Base-by-base conservation (phyloP, 1,140 invertebrate species). In the Ips nitidus region DNA sequence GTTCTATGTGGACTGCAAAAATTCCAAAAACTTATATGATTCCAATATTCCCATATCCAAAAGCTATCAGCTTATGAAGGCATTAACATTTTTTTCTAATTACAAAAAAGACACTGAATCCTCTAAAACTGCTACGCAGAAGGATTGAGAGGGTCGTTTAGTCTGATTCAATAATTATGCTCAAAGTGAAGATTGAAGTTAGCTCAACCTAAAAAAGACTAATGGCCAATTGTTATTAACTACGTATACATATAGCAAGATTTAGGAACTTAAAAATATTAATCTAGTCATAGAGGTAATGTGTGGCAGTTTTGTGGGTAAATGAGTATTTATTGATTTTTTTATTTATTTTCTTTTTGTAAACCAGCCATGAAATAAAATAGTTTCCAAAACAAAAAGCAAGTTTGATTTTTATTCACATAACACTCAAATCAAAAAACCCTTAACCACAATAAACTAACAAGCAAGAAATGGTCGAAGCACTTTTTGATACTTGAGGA, bases 21-120 rank as follows among this genome's bases (percentile, higher is more conserved):
- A 86, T 42, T 92, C 91, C 1, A 88, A 86, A 71, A 86, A 85
- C 59, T 82, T 94, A 43, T 94, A 94, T 79, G 92, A 94, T 74
- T 93, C 91, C 2, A 95, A 95, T 76, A 93, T 94, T 53, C 92
- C 92, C 0, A 90, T 95, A 53, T 94, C 92, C 43, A 94, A 94
- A 80, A 94, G 92, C 80, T 95, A 94, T 80, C 92, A 94, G 78
- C 83, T 94, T 3, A 94, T 95, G 90, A 94, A 94, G 79, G 92
- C 91, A 0, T 81, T 94, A 0, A 92, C 92, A 1, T 94, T 94
- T 81, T 94, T 94, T 81, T 91, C 90, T 1, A 88, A 89, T 2
- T 93, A 92, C 74, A 91, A 90, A 76, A 91, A 90, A 66, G 85
- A 86, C 62, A 79, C 81, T 69, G 47, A 63, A 37, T 61, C 74